phyloP scores from a whole-genome alignment of 1,140 invertebrate genomes.

The Cydia splendana region DNA sequence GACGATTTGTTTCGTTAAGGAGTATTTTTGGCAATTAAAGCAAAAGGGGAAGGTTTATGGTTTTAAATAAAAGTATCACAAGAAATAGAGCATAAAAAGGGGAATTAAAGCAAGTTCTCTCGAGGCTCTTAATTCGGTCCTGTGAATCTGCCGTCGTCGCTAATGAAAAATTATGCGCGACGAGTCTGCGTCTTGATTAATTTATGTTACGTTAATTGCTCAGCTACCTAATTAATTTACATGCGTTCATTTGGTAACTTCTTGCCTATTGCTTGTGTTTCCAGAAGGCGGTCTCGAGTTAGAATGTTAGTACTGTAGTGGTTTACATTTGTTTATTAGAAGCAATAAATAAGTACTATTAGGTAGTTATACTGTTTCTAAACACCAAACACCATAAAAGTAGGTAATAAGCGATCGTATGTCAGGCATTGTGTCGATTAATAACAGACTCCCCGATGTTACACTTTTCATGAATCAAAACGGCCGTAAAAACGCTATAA shows the following conservation, averaged over 20 bases:
- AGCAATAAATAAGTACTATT: not conserved
- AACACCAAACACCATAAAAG: slow-evolving; percentile 11
- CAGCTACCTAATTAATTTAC: slow-evolving; percentile 34
- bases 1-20: slow-evolving; percentile 6
- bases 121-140: slow-evolving; percentile 33
- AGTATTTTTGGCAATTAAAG: slow-evolving; percentile 23
- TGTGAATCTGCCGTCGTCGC: slow-evolving; percentile 33
- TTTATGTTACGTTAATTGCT: slow-evolving; percentile 41
- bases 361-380: not conserved
- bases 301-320: not conserved
- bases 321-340: not conserved
- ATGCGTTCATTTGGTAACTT: not conserved
- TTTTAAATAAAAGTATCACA: no score
- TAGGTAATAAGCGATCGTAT: not conserved
- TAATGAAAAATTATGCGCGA: slow-evolving; percentile 46
- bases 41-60: not conserved
- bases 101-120: slow-evolving; percentile 16
- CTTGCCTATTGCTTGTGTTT: not conserved
- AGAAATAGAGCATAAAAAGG: not conserved
- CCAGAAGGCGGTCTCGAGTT: not conserved
- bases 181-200: slow-evolving; percentile 35
- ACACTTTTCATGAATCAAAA: slow-evolving; percentile 32
- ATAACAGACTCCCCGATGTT: slow-evolving; percentile 22
- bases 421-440: slow-evolving; percentile 20
- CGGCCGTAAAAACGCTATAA: slow-evolving; percentile 36